These are phyloP conservation scores for Nemurella pictetii DNA, from an alignment of 2,888 invertebrate species.

Conservation along the genomic window DNA sequence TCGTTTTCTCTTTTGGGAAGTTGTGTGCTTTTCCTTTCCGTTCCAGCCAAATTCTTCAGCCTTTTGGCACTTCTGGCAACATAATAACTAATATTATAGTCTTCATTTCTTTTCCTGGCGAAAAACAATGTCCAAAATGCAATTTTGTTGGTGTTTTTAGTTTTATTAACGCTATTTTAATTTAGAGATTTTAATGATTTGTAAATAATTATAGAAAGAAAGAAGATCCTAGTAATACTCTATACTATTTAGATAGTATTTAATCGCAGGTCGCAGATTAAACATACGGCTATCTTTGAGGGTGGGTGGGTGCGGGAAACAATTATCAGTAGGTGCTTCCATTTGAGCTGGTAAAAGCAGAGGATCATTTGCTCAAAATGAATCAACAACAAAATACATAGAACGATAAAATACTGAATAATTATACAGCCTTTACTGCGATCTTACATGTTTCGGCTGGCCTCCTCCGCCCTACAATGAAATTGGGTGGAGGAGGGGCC, in stretches of 20 bases:
- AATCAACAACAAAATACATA: constrained; percentile 27
- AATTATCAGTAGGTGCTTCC: constrained; percentile 40
- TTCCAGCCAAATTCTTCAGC: no score
- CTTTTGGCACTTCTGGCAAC: no score
- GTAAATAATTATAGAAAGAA: constrained; percentile 33
- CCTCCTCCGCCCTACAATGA: background rate
- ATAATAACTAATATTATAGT: no score
- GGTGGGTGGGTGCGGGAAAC: constrained; percentile 37
- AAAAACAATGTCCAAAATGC: background rate
- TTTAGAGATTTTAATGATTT: constrained; percentile 32
- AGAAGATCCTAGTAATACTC: constrained; percentile 37
- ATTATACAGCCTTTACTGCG: constrained; percentile 27
- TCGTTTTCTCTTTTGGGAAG: no score
- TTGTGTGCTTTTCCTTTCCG: no score
- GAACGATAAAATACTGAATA: constrained; percentile 24
- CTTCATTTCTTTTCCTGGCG: background rate
- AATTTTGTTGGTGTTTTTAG: constrained; percentile 17
- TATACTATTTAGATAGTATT: constrained; percentile 29
- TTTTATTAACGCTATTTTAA: constrained; percentile 22
- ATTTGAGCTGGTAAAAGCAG: constrained; percentile 36
- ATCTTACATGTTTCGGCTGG: background rate
- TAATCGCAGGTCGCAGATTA: background rate
- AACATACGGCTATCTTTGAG: background rate
- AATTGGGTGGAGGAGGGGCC: background rate
- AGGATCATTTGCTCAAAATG: constrained; percentile 42